Evolutionary conservation across 2,113 vertebrate genomes (phyloP).

Genomic region (Otolemur garnettii): DNA sequence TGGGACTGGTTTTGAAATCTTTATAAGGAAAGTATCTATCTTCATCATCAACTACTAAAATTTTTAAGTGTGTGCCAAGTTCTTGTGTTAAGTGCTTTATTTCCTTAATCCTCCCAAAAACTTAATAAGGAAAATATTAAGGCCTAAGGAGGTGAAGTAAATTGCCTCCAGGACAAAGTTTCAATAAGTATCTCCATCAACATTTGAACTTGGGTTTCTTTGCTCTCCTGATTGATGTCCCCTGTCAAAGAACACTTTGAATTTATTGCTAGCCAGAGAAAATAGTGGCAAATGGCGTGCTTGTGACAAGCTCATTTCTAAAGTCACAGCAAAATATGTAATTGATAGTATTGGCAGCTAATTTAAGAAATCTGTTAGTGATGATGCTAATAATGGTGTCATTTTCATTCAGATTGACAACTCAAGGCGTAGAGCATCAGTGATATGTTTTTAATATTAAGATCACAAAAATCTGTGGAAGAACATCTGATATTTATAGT

Average conservation of each 20-base stretch:
- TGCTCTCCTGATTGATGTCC: constrained; percentile 19
- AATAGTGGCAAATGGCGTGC: constrained; percentile 69
- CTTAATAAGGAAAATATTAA: background rate
- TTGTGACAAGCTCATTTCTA: constrained; percentile 69
- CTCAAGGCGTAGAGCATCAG: constrained; percentile 37
- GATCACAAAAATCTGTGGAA: constrained; percentile 73
- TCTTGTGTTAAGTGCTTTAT: background rate
- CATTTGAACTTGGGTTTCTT: constrained; percentile 43
- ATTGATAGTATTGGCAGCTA: constrained; percentile 81
- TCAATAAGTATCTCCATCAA: background rate
- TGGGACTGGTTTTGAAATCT: background rate
- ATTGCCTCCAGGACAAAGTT: background rate
- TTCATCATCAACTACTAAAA: constrained; percentile 43
- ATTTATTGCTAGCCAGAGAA: constrained; percentile 60
- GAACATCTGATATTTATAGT: constrained; percentile 79
- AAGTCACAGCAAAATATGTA: constrained; percentile 70
- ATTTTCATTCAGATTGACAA: constrained; percentile 77
- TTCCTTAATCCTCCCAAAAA: background rate
- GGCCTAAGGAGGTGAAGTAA: background rate
- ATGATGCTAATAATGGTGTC: constrained; percentile 67
- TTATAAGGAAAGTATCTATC: constrained; percentile 30
- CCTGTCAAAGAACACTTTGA: constrained; percentile 60
- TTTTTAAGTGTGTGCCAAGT: constrained; percentile 40
- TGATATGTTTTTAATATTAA: constrained; percentile 73
- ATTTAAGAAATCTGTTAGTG: constrained; percentile 78